Evolutionary conservation across 1,140 invertebrate species (phyloP).

Genomic region (Sitophilus oryzae): DNA sequence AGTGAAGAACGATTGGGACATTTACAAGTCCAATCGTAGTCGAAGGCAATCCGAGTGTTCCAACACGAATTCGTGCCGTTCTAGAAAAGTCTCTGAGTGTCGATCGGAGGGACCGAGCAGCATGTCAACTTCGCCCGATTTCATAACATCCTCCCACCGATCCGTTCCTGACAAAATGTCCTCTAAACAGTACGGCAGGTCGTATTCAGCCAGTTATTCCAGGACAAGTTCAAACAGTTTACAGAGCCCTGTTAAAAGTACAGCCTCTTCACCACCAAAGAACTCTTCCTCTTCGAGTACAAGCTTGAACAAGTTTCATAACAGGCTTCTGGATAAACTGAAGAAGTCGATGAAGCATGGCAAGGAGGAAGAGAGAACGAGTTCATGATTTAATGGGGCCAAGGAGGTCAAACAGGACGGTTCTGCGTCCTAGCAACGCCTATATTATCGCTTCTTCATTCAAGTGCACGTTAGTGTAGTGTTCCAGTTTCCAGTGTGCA

Average conservation of each 20-base stretch:
- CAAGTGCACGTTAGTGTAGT: not conserved
- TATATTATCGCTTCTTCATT: not conserved
- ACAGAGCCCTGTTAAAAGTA: constrained; percentile 49
- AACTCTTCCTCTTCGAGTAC: constrained; percentile 50
- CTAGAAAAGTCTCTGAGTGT: constrained; percentile 73
- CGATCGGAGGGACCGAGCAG: constrained; percentile 67
- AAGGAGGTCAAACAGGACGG: too few relatives aligned
- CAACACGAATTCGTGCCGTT: constrained; percentile 56
- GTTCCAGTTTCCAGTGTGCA: too few relatives aligned
- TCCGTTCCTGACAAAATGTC: constrained; percentile 55
- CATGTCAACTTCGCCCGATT: constrained; percentile 64
- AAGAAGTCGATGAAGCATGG: constrained; percentile 67
- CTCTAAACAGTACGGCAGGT: constrained; percentile 47
- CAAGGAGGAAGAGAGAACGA: constrained; percentile 39
- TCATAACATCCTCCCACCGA: constrained; percentile 56
- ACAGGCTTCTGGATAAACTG: constrained; percentile 74
- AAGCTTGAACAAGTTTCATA: constrained; percentile 79
- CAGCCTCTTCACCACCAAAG: constrained; percentile 52
- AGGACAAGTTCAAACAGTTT: constrained; percentile 58
- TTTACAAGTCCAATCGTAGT: constrained; percentile 76
- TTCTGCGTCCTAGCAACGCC: not conserved
- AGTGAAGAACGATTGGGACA: constrained; percentile 87
- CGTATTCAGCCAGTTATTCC: constrained; percentile 44
- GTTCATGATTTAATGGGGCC: constrained; percentile 34
- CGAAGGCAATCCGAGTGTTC: constrained; percentile 68